Base-by-base conservation (phyloP, 2,888 invertebrate species). In the Sarcophaga subvicina region DNA sequence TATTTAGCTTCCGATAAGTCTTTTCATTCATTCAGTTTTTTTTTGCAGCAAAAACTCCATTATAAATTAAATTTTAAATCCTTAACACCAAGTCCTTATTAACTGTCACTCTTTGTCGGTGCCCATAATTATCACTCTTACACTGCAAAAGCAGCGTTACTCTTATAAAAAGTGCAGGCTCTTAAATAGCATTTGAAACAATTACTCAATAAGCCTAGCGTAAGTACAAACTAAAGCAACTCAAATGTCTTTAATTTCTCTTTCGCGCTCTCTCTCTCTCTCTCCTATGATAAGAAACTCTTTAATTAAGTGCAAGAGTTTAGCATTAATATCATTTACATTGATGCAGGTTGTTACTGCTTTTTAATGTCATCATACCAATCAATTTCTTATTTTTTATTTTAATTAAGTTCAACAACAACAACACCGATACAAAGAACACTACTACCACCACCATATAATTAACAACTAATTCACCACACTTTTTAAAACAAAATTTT, bases 311-410 rank as follows among this genome's bases (percentile, higher is more conserved):
- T 59, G 3, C 22, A 69, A 80, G 37, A 47, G 20, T 67, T 45
- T 79, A 20, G 73, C 66, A 80, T 69, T 80, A 86, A 86, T 83
- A 83, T 49, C 62, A 75, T 83, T 86, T 75, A 54, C 62, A 80
- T 83, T 86, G 86, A 78, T 83, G 86, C 86, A 86, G 86, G 83
- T 86, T 86, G 45, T 12, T 71, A 69, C 64, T 63, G 12, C 17
- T 54, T 54, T 54, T 12, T 54, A 54, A 14, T 80, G 27, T n/a
- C 6, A 77, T 14, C 11, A n/a, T n/a, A 10, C 27, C 22, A 60
- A 72, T 20, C 6, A 27, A 11, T 5, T 27, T 27, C 59, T 70
- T 72, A 20, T 60, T 69, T 59, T 77, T 0, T 10, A 49, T 54
- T 54, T 72, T 17, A 69, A 60, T 54, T 22, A 66, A 25, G 25